Conservation (phyloP, 2,113 vertebrate species). For the Jaculus jaculus region DNA sequence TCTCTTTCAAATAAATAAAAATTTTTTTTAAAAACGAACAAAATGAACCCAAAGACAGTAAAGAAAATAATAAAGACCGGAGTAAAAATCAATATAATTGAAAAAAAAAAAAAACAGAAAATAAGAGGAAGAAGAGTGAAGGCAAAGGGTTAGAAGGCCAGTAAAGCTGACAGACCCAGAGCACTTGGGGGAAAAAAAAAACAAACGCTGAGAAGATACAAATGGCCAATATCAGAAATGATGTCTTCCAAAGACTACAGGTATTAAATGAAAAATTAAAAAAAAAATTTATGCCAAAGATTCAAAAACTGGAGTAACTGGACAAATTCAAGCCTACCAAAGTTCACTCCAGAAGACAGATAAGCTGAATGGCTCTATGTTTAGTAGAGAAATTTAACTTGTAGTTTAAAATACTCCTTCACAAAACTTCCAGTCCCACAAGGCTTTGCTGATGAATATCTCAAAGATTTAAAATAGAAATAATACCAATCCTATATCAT, state of each 20-base stretch:
- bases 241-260: background rate
- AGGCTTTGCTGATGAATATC: background rate
- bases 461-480: background rate
- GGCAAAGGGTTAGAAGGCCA: background rate
- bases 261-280: slow-evolving; percentile 23
- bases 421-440: background rate
- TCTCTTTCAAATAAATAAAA: no score
- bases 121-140: no score
- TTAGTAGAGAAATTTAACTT: slow-evolving; percentile 30
- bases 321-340: slow-evolving; percentile 29
- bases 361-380: background rate
- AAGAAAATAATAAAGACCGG: no score
- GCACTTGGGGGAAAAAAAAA: background rate
- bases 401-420: background rate
- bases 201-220: background rate
- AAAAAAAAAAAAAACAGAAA: no score
- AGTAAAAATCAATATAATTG: no score
- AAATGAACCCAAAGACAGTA: no score
- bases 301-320: slow-evolving; percentile 35
- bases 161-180: background rate
- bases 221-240: slow-evolving; percentile 13
- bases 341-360: slow-evolving; percentile 36
- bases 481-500: slow-evolving; percentile 7
- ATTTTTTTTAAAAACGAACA: no score
- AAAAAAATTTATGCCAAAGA: background rate